These are phyloP conservation scores for Paratrypauchen microcephalus DNA, from an alignment of 2,797 vertebrate species.

Conservation along the genomic window DNA sequence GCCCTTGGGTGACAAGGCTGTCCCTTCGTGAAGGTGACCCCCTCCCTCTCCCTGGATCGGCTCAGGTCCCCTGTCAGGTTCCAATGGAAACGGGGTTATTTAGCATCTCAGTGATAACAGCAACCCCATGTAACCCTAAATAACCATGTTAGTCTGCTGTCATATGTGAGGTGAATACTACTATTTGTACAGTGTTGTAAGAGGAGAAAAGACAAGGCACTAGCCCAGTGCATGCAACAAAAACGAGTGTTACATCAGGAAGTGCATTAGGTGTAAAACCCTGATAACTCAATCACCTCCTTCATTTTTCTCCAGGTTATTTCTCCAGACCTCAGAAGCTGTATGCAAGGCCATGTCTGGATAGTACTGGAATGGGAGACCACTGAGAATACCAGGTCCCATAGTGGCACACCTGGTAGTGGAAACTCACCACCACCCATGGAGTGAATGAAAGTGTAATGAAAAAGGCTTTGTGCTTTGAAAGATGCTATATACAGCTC, in stretches of 20 bases:
- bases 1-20: constrained; percentile 66
- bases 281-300: not conserved
- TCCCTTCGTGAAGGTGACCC: constrained; percentile 77
- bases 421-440: too few species aligned
- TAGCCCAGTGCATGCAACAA: not conserved
- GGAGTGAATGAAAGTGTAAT: too few species aligned
- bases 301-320: not conserved
- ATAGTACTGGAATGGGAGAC: too few species aligned
- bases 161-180: not conserved
- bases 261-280: not conserved
- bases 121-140: constrained; percentile 40
- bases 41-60: constrained; percentile 54
- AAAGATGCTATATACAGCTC: too few species aligned
- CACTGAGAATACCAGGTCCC: too few species aligned
- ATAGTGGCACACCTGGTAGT: too few species aligned
- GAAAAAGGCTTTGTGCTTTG: too few species aligned
- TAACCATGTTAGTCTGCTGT: constrained; percentile 15
- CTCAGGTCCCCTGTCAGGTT: constrained; percentile 63
- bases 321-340: too few species aligned
- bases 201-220: not conserved
- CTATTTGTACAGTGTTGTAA: constrained; percentile 15
- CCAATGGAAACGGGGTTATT: constrained; percentile 73
- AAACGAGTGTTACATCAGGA: not conserved
- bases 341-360: too few species aligned
- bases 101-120: constrained; percentile 78